Evolutionary conservation across 1,140 invertebrate genomes (phyloP), one percentile per base, ranked within the genome.

Genomic region (Magallana angulata): DNA sequence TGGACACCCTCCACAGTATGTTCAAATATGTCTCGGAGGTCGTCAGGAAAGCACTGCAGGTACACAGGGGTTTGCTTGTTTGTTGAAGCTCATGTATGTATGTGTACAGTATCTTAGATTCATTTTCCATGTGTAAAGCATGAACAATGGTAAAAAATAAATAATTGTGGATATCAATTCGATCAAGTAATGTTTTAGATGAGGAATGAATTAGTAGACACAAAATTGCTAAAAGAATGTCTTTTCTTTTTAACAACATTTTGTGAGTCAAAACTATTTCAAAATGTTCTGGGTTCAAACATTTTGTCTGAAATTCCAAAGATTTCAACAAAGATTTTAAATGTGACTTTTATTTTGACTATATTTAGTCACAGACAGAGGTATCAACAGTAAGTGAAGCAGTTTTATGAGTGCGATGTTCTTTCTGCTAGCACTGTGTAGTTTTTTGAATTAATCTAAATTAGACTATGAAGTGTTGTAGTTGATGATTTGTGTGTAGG

Each of bases 11-110:
- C 14, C 91, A 94, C 88, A 88, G 91, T 48, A 89, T 93, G 57
- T 92, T 95, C 18, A 93, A 93, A 85, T 93, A 94, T 91, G 93
- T 95, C 14, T 94, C 94, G 7, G 94, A 95, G 57, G 91, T 94
- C 59, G 94, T 95, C 16, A 92, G 94, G 76, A 93, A 93, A 88
- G 94, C 94, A 58, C 83, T 95, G 82, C 94, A 95, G 92, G 94
- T 94, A 88, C 89, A 48, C 36, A 36, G 68, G 80, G 62, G 24
- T 62, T 84, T 8, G n/a, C 6, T 83, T 59, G 1, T 16, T 56
- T 58, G 14, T n/a, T 62, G 14, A 16, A 16, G 4, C 0, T 62
- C 5, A 62, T 9, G 7, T 30, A 81, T 24, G 11, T 8, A 7
- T 16, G 12, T 30, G 11, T 16, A 24, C 14, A 7, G 30, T 16